Base-by-base conservation (phyloP, 2,888 invertebrate species). In the Watsonalla binaria region DNA sequence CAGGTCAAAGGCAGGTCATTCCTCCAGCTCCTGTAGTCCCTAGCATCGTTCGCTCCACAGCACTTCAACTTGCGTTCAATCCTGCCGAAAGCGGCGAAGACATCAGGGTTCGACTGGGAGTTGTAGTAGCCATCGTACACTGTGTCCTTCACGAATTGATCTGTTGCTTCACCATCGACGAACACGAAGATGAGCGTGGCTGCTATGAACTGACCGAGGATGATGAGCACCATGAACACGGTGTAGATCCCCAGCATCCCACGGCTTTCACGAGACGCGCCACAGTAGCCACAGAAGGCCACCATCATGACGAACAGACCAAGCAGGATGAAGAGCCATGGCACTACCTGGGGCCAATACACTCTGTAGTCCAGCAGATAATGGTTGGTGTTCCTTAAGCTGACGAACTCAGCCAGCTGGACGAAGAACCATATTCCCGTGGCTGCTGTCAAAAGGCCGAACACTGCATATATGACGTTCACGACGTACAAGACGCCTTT, bases 381-480 rank as follows among this genome's bases (percentile, higher is more conserved):
- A 55, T 90, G 90, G 77, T 90, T 90, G 58, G 76, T 86, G 63
- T 90, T 90, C 64, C 90, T 76, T 57, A 90, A 58, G 14, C 77
- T 69, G 49, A 90, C 89, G 62, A 90, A 89, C 65, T 90, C 90
- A 5, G 82, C 73, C 7, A 90, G 65, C 54, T 90, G 89, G 65
- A 90, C 90, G 72, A 90, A 90, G 78, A 90, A 90, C 90, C 90
- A 90, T 51, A 90, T 88, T 4, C 89, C 89, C 0, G 85, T 84
- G 11, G 89, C 87, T 2, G 88, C 86, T 37, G 88, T 85, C 54
- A 83, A 78, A 34, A 90, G 66, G 6, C 90, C 90, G 68, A 90
- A 89, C 55, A 90, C 74, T 34, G 87, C 90, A 76, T 84, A 90
- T 35, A 90, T 68, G 39, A 90, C 75, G 67, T 90, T 90, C 64